Evolutionary conservation across 2,113 vertebrate genomes (phyloP), one percentile per base, ranked within the genome.

Genomic region (Silurus meridionalis): DNA sequence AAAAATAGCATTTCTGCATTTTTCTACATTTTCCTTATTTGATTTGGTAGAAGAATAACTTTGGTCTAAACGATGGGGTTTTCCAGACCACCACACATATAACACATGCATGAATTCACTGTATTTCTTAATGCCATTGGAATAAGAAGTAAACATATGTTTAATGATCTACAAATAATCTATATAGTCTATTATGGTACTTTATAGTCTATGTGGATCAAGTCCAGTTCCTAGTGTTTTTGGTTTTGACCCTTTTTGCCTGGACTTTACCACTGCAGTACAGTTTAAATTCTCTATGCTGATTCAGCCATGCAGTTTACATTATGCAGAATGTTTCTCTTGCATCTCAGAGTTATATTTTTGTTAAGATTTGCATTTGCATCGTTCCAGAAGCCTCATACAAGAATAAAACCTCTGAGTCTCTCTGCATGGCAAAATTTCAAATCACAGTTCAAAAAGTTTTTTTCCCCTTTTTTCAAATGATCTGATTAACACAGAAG

Each of bases 61-160:
- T 2, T 37, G 37, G 37, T 37, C 37, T 7, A 4, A 11, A 5
- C 5, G 8, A 11, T 60, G 28, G 8, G 19, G 60, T 80, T 80
- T 80, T 14, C 57, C 78, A 61, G 28, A 80, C 28, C 53, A 61
- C 57, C 78, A 48, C 55, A 80, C n/a, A 61, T 58, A 55, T 55
- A 80, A 61, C 78, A 61, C 19, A 46, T 46, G 57, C 78, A 60
- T 80, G 9, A 80, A 17, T 60, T 46, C 15, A 80, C 25, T 48
- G 17, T 46, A 60, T 60, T 46, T 21, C 25, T 46, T 55, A 6
- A 46, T 17, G 15, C 23, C 28, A n/a, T 17, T 79, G 7, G 3
- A 46, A 60, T 80, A 80, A 80, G 11, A 10, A 14, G 13, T 25
- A 37, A 2, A 6, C 21, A 55, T 25, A 25, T 9, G 5, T 78